Percentiles rank a stretch among this genome's conserved stretches.
phyloP scores from a whole-genome alignment of 2,888 invertebrate species.

The Papilio protenor region DNA sequence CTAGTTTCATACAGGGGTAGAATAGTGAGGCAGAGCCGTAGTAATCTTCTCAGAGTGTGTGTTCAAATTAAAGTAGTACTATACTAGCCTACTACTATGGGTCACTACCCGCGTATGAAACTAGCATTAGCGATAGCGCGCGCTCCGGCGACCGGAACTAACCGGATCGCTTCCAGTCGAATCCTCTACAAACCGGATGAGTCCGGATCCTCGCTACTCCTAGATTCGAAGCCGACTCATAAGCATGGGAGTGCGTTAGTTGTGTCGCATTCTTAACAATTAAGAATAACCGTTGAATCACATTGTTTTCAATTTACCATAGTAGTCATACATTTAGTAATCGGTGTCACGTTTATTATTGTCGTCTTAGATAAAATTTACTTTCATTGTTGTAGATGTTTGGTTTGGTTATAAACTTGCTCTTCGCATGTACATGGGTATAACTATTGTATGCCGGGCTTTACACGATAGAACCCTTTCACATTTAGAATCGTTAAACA shows the following conservation, averaged over 20 bases:
- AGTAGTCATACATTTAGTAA: conserved; percentile 34
- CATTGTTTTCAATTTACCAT: conserved; percentile 48
- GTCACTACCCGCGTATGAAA: conserved; percentile 30
- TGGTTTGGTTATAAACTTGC: not conserved
- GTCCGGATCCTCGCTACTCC: conserved; percentile 49
- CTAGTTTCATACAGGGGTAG: not conserved
- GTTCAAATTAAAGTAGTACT: not conserved
- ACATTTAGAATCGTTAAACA: not conserved
- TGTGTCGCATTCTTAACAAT: conserved; percentile 71
- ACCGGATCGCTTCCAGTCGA: conserved; percentile 63
- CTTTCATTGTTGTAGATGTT: not conserved
- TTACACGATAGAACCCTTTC: not conserved
- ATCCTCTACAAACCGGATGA: conserved; percentile 65
- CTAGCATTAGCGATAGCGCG: conserved; percentile 55
- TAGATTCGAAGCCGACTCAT: conserved; percentile 52
- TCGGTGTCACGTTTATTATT: conserved; percentile 36
- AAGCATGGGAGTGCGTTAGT: conserved; percentile 56
- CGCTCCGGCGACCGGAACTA: conserved; percentile 59
- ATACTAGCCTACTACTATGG: not conserved
- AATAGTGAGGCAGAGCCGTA: not conserved
- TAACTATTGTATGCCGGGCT: not conserved
- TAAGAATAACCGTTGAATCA: conserved; percentile 60
- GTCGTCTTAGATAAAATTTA: conserved; percentile 19
- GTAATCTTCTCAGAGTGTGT: not conserved
- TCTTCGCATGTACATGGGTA: not conserved